Percentiles rank a stretch among this genome's conserved stretches.
These are phyloP conservation scores for Lithobates sylvaticus DNA, from an alignment of 2,797 vertebrate species.

Conservation along the genomic window DNA sequence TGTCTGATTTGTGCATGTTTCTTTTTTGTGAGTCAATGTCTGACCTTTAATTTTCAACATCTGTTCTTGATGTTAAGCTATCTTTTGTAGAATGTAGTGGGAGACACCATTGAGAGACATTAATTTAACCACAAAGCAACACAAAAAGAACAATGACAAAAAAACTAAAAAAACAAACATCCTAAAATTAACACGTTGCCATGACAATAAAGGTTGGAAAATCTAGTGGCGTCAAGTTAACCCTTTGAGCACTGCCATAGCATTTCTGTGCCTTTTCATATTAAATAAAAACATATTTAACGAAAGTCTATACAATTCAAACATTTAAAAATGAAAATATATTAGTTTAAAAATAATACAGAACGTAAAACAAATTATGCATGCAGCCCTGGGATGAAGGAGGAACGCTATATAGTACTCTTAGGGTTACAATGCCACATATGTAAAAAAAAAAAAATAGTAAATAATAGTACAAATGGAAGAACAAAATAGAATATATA, in stretches of 20 bases:
- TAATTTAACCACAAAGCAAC: conserved; percentile 81
- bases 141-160: conserved; percentile 80
- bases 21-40: conserved; percentile 90
- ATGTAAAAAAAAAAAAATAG: conserved; percentile 59
- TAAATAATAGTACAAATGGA: conserved; percentile 11
- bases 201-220: conserved; percentile 83
- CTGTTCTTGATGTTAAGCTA: conserved; percentile 87
- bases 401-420: conserved; percentile 72
- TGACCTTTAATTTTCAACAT: conserved; percentile 93
- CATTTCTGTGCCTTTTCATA: conserved; percentile 89
- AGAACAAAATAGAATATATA: conserved; percentile 57
- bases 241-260: conserved; percentile 90
- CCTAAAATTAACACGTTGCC: conserved; percentile 82
- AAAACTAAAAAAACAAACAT: conserved; percentile 68
- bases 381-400: conserved; percentile 74
- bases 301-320: conserved; percentile 77
- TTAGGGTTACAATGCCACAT: conserved; percentile 73
- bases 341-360: conserved; percentile 64
- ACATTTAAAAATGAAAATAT: conserved; percentile 69
- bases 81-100: conserved; percentile 83
- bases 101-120: conserved; percentile 81
- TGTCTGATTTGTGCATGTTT: conserved; percentile 96
- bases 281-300: conserved; percentile 76
- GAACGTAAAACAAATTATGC: conserved; percentile 71
- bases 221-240: conserved; percentile 81